Conservation (phyloP, 2,888 invertebrate genomes). For the Rhorus exstirpatorius region DNA sequence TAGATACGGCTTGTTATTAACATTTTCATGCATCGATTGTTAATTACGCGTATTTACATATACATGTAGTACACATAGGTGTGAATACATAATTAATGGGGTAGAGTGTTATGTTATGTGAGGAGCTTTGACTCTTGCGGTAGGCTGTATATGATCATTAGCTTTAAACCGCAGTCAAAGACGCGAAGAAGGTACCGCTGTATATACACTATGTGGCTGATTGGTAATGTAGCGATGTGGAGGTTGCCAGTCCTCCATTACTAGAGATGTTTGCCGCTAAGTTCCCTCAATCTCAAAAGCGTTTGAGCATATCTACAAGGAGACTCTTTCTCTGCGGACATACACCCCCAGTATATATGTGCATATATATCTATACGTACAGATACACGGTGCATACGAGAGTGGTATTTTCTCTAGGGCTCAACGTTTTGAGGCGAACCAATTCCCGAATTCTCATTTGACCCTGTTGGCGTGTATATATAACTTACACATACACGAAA, state of each 20-base stretch:
- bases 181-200: neutral
- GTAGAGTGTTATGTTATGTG: neutral
- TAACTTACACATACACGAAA: conserved; percentile 6
- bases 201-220: neutral
- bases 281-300: neutral
- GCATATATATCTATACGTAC: neutral
- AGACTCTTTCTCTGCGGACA: neutral
- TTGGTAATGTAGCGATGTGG: neutral
- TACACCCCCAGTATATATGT: neutral
- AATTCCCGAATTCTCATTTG: neutral
- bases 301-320: neutral
- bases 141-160: neutral
- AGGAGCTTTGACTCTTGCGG: neutral
- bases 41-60: no score
- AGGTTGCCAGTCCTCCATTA: neutral
- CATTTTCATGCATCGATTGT: no score
- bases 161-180: neutral
- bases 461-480: neutral
- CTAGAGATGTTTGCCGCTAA: neutral
- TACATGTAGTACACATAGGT: no score
- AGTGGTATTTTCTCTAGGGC: neutral
- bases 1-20: neutral
- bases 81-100: no score
- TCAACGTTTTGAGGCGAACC: conserved; percentile 15
- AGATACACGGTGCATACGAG: neutral